phyloP scores from a whole-genome alignment of 2,113 vertebrate species.

The Entosphenus tridentatus region DNA sequence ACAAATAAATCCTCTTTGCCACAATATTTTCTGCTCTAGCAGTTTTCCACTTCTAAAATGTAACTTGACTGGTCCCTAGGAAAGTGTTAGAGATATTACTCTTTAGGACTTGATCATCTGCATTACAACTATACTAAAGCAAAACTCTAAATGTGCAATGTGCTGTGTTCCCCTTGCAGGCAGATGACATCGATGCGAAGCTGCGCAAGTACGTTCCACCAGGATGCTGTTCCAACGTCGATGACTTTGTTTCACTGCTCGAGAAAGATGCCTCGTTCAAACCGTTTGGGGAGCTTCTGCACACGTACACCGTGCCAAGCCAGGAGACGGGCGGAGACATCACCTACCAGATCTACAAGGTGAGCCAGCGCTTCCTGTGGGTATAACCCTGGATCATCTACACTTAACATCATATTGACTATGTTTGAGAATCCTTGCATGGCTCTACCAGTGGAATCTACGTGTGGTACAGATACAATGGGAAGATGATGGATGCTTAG shows the following conservation, averaged over 20 bases:
- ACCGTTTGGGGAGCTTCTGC: constrained; percentile 61
- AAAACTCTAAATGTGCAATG: neutral
- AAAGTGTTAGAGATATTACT: too few species aligned
- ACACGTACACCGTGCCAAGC: constrained; percentile 56
- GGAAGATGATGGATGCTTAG: neutral
- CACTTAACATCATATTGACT: too few species aligned
- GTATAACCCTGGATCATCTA: neutral
- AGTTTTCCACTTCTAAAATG: too few species aligned
- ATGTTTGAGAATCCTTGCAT: too few species aligned
- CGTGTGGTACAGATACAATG: neutral
- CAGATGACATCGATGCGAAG: constrained; percentile 76
- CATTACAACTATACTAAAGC: too few species aligned
- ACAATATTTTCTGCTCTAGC: too few species aligned
- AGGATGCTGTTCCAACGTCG: constrained; percentile 62
- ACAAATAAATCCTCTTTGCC: too few species aligned
- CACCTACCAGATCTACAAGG: constrained; percentile 76
- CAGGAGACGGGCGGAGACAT: constrained; percentile 62
- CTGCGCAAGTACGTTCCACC: constrained; percentile 65
- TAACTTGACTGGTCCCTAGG: too few species aligned
- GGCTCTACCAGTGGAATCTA: neutral
- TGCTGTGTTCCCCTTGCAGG: constrained; percentile 20
- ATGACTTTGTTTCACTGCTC: constrained; percentile 68
- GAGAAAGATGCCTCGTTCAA: constrained; percentile 89
- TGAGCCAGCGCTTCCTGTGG: constrained; percentile 17
- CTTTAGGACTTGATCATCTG: too few species aligned